Conservation (phyloP, 2,113 vertebrate genomes). For the Xenotilapia caudafasciata region DNA sequence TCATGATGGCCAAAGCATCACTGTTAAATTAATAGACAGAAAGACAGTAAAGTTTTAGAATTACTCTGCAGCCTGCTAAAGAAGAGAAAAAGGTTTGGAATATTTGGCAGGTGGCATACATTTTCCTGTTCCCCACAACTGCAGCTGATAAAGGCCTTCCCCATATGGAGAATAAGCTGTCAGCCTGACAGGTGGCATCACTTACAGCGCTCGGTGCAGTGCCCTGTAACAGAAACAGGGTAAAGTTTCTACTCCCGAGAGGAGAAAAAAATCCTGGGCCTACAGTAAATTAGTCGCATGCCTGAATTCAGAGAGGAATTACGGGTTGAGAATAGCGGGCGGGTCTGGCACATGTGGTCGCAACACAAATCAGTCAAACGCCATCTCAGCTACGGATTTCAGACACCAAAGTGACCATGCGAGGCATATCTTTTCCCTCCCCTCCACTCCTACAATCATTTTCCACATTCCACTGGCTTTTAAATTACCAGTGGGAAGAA, state of each 20-base stretch:
- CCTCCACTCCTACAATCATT: constrained; percentile 75
- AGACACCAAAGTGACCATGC: constrained; percentile 61
- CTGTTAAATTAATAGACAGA: neutral
- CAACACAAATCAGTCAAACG: constrained; percentile 66
- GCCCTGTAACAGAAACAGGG: constrained; percentile 7
- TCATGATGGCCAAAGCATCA: neutral
- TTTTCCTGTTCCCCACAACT: neutral
- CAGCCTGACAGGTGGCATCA: constrained; percentile 59
- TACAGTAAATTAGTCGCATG: constrained; percentile 54
- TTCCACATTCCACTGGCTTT: constrained; percentile 76
- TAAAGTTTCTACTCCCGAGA: constrained; percentile 27
- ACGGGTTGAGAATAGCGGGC: constrained; percentile 63
- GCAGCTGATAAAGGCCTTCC: constrained; percentile 32
- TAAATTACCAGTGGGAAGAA: constrained; percentile 74
- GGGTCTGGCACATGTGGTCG: constrained; percentile 62
- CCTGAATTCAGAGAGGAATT: constrained; percentile 57
- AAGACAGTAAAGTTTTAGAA: neutral
- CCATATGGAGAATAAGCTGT: constrained; percentile 23
- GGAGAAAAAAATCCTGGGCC: neutral
- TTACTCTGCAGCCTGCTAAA: neutral
- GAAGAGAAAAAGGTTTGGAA: neutral
- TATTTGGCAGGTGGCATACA: constrained; percentile 29
- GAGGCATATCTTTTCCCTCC: constrained; percentile 66
- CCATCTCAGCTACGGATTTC: constrained; percentile 56
- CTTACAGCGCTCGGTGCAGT: constrained; percentile 4